A percentile compares a stretch with the other conserved stretches of the same genome.
phyloP scores from a whole-genome alignment of 2,797 vertebrate genomes.

The Chaunax sp. region DNA sequence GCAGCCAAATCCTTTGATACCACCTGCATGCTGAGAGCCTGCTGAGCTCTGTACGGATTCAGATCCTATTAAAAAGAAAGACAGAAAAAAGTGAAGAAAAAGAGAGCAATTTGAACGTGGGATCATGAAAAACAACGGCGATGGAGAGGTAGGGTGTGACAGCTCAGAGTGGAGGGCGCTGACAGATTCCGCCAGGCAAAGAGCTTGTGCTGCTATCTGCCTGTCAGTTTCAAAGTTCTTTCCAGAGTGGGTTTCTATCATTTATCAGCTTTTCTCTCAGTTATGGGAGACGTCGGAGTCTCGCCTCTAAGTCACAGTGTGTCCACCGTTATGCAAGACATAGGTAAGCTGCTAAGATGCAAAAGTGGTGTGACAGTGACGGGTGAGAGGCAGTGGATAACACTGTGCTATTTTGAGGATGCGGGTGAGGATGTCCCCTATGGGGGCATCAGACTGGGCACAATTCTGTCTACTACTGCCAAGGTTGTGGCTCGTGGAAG shows the following conservation, averaged over 20 bases:
- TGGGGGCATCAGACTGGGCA: slow-evolving; percentile 29
- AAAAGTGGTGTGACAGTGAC: slow-evolving; percentile 23
- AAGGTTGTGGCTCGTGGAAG: slow-evolving; percentile 38
- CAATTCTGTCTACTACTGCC: slow-evolving; percentile 28
- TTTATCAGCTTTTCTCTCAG: slow-evolving; percentile 37
- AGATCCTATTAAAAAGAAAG: slow-evolving; percentile 36
- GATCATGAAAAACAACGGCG: slow-evolving; percentile 34
- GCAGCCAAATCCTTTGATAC: slow-evolving; percentile 45
- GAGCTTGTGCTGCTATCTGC: slow-evolving; percentile 35
- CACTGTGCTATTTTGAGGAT: slow-evolving; percentile 49
- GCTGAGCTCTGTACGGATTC: slow-evolving; percentile 29
- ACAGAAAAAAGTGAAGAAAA: slow-evolving; percentile 30
- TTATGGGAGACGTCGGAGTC: not conserved
- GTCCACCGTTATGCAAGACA: slow-evolving; percentile 20
- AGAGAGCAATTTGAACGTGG: slow-evolving; percentile 30
- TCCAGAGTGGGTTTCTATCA: slow-evolving; percentile 31
- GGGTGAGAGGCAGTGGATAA: slow-evolving; percentile 45
- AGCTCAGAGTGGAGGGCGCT: slow-evolving; percentile 19
- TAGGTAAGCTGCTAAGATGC: slow-evolving; percentile 38
- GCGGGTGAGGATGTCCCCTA: slow-evolving; percentile 14
- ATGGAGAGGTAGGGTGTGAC: slow-evolving; percentile 6
- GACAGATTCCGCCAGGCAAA: slow-evolving; percentile 28
- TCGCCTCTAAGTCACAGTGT: slow-evolving; percentile 14
- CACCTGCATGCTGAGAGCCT: slow-evolving; percentile 50
- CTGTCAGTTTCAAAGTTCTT: slow-evolving; percentile 32